These are phyloP conservation scores for Oceanodroma tethys DNA, from an alignment of 2,113 vertebrate genomes.

Conservation along the genomic window DNA sequence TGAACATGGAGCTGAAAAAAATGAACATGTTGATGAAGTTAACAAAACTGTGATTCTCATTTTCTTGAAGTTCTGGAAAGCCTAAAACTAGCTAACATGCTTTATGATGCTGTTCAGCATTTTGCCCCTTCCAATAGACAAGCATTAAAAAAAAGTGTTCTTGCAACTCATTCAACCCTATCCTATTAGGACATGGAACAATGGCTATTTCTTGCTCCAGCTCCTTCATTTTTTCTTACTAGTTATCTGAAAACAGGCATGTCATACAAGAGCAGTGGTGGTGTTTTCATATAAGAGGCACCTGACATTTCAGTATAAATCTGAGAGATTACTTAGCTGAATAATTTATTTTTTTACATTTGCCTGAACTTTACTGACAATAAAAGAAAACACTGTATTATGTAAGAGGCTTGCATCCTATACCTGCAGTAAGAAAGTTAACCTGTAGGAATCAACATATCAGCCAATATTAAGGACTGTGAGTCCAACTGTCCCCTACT, in stretches of 20 bases:
- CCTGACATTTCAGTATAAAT: background rate
- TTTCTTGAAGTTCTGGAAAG: slow-evolving; percentile 47
- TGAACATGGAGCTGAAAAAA: slow-evolving; percentile 89
- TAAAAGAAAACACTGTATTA: background rate
- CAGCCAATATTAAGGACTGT: background rate
- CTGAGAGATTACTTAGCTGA: background rate
- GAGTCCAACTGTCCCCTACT: background rate
- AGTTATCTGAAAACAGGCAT: background rate
- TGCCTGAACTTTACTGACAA: background rate
- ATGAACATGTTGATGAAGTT: slow-evolving; percentile 79
- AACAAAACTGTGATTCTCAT: slow-evolving; percentile 67
- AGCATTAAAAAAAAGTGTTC: background rate
- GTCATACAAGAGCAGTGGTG: background rate
- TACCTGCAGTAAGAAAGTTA: background rate
- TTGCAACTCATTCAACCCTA: slow-evolving; percentile 27
- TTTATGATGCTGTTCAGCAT: background rate
- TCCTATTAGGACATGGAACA: background rate
- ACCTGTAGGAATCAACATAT: background rate
- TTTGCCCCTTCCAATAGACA: background rate
- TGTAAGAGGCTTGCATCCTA: background rate
- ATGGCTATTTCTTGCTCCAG: background rate
- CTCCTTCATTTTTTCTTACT: background rate
- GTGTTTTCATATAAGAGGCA: background rate
- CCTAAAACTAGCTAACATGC: slow-evolving; percentile 37
- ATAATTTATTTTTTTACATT: background rate